Evolutionary conservation across 2,888 invertebrate species (phyloP).

Genomic region (Nomada ferruginata): DNA sequence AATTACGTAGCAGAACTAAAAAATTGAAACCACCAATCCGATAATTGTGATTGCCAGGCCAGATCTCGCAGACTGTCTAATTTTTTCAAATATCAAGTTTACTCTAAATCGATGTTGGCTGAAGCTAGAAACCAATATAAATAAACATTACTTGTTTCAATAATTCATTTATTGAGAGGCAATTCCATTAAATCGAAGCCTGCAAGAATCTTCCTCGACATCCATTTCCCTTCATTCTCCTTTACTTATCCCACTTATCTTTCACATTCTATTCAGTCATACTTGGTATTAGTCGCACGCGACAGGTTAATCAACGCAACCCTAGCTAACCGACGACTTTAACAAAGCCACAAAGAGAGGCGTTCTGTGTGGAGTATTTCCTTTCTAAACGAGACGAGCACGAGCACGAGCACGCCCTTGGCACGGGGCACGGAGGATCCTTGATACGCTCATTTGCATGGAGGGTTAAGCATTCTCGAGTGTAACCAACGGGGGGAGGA

Average conservation of each 20-base stretch:
- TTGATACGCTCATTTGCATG: slow-evolving; percentile 73
- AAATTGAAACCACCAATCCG: too few relatives aligned
- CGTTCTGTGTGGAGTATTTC: slow-evolving; percentile 41
- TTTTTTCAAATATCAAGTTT: too few relatives aligned
- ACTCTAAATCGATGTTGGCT: too few relatives aligned
- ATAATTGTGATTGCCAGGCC: too few relatives aligned
- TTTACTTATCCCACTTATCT: not conserved
- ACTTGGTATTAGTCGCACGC: slow-evolving; percentile 8
- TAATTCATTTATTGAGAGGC: too few relatives aligned
- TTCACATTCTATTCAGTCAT: not conserved
- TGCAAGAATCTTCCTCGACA: not conserved
- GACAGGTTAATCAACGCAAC: slow-evolving; percentile 40
- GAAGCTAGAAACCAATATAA: too few relatives aligned
- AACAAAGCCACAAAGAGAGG: slow-evolving; percentile 43
- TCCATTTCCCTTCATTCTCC: not conserved
- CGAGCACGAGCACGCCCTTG: slow-evolving; percentile 46
- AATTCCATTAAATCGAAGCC: not conserved
- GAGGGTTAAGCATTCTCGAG: slow-evolving; percentile 59
- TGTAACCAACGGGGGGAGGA: slow-evolving; percentile 42
- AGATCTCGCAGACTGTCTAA: too few relatives aligned
- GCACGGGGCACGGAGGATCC: slow-evolving; percentile 67
- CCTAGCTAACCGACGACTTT: slow-evolving; percentile 29
- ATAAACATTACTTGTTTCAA: too few relatives aligned
- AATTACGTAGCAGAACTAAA: too few relatives aligned
- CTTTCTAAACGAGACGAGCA: slow-evolving; percentile 51